These are phyloP conservation scores for Falco punctatus DNA, from an alignment of 2,113 vertebrate species.

Conservation along the genomic window DNA sequence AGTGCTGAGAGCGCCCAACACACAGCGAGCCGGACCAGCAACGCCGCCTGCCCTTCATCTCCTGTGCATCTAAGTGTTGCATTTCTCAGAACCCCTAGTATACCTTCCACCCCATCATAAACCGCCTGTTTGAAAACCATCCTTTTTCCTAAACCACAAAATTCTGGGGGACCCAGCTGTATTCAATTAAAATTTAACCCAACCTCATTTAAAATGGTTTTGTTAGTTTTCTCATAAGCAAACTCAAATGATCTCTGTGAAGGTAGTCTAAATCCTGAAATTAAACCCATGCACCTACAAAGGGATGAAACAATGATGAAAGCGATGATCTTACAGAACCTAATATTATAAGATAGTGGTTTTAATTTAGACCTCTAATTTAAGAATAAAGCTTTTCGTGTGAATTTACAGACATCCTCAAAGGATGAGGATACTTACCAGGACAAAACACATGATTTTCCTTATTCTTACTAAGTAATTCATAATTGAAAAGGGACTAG, in stretches of 20 bases:
- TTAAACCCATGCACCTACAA: neutral
- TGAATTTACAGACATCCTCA: neutral
- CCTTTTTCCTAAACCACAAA: neutral
- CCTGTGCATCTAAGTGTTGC: neutral
- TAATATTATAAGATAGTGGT: neutral
- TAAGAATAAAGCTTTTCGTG: neutral
- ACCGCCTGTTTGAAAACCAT: neutral
- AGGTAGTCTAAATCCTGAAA: neutral
- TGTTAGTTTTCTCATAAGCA: neutral
- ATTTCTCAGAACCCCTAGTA: neutral
- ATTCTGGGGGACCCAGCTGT: neutral
- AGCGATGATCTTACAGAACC: neutral
- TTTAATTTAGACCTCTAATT: neutral
- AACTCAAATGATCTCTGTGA: neutral
- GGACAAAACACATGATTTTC: slow-evolving; percentile 30
- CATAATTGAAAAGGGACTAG: slow-evolving; percentile 48
- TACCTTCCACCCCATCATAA: neutral
- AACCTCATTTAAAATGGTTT: neutral
- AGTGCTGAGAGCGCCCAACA: rapidly evolving
- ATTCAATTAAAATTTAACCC: neutral
- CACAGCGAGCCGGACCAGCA: rapidly evolving
- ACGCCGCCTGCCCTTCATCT: neutral
- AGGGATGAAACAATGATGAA: neutral
- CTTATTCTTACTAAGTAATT: slow-evolving; percentile 21
- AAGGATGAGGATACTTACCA: neutral